phyloP scores from a whole-genome alignment of 2,797 vertebrate species.

The Silurus aristotelis region DNA sequence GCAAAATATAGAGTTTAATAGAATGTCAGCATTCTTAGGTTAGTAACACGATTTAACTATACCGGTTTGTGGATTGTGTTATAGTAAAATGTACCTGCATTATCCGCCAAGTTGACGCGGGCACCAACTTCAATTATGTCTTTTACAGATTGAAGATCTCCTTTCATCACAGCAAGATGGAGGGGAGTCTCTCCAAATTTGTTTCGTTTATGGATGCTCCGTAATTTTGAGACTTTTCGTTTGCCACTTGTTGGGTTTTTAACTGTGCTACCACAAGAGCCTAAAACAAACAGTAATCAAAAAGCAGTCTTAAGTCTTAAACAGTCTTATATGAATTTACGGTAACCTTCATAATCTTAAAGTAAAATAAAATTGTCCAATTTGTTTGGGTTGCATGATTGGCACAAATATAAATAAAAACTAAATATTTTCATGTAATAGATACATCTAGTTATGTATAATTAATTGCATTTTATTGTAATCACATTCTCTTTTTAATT shows the following conservation, averaged over 20 bases:
- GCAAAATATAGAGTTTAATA: background rate
- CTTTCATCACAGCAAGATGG: slow-evolving; percentile 51
- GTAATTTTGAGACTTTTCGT: slow-evolving; percentile 4
- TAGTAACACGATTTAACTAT: background rate
- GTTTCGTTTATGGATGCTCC: slow-evolving; percentile 46
- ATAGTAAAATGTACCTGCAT: slow-evolving; percentile 51
- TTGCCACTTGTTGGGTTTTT: slow-evolving; percentile 13
- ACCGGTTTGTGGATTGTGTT: background rate
- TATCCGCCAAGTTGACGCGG: slow-evolving; percentile 50
- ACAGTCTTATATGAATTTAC: background rate
- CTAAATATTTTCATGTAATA: background rate
- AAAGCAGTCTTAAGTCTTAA: background rate
- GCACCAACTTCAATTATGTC: slow-evolving; percentile 46
- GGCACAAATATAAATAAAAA: background rate
- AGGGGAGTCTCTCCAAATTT: slow-evolving; percentile 57
- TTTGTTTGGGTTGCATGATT: too few species aligned
- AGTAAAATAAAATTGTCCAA: background rate
- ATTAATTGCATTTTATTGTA: background rate
- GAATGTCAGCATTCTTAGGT: background rate
- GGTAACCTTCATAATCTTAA: background rate
- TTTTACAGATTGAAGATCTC: slow-evolving; percentile 46
- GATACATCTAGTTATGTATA: background rate
- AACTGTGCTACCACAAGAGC: background rate
- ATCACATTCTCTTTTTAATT: background rate
- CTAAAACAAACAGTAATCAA: slow-evolving; percentile 22